Evolutionary conservation across 2,888 invertebrate species (phyloP), one percentile per base, ranked within the genome.

Genomic region (Cephus pygmeus): DNA sequence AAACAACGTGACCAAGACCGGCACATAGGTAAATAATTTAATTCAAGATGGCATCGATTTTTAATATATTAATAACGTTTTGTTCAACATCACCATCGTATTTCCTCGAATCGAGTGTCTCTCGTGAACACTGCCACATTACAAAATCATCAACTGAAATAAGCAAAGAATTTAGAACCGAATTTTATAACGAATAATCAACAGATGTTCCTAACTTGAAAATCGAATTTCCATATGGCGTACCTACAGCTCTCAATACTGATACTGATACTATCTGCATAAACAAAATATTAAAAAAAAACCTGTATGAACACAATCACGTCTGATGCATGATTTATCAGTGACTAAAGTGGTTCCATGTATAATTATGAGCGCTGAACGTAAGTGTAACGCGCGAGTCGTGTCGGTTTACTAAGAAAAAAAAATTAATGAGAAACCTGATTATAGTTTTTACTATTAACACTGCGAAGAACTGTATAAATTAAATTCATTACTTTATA

Each of bases 1-100:
- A 89, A 76, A 87, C 87, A 30, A 87, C 86, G 82, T 86, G 85
- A 87, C 85, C 79, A 73, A 81, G 56, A 33, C 71, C 75, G 4
- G 75, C 15, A 15, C 73, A 73, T 35, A 75, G 75, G 73, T 77
- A 79, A 79, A 71, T n/a, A 69, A 71, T 75, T 12, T n/a, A 75
- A 56, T 34, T 76, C 23, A 31, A 76, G 9, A 23, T 56, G 56
- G 23, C 9, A 23, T 56, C 23, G 9, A 56, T 23, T 56, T 23
- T 56, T 56, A 56, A 56, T 56, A 56, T 56, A 56, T 56, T 56
- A 9, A 23, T 23, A 56, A 56, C 23, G 2, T 56, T 56, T 23
- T 56, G 9, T 56, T 56, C 23, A 9, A 56, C 56, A 9, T 56
- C 56, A 23, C 56, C 56, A 9, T 23, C 9, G 56, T 23, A 56